phyloP scores from a whole-genome alignment of 2,888 invertebrate genomes.

The Cybosia mesomella region DNA sequence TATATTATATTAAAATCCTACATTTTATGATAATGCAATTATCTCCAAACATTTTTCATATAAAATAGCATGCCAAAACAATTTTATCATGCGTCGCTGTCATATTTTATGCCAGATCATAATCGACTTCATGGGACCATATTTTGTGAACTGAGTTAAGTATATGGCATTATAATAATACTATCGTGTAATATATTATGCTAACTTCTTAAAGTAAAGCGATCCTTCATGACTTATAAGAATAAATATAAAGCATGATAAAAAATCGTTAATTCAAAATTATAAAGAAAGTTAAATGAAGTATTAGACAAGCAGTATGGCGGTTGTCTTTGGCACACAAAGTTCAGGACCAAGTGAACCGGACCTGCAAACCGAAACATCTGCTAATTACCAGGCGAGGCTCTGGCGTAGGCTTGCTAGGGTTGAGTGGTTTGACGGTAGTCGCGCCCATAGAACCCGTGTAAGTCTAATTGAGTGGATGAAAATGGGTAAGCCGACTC shows the following conservation, averaged over 20 bases:
- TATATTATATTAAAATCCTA: not conserved
- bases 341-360: not conserved
- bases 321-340: no score
- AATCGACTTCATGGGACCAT: conserved; percentile 12
- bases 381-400: no score
- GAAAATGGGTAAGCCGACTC: no score
- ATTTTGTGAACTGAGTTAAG: conserved; percentile 7
- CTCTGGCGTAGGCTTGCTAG: no score
- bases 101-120: conserved; percentile 14
- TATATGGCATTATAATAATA: conserved; percentile 6
- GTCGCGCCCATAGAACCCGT: no score
- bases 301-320: no score
- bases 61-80: conserved; percentile 17
- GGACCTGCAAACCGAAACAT: not conserved
- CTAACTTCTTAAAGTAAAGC: not conserved
- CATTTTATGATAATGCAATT: conserved; percentile 15
- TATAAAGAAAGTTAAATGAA: no score
- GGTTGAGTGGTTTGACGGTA: no score
- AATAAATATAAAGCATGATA: not conserved
- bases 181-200: not conserved
- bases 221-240: not conserved
- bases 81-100: conserved; percentile 9
- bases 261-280: no score
- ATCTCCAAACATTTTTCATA: conserved; percentile 12
- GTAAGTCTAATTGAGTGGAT: no score